Evolutionary conservation across 2,113 vertebrate species (phyloP).

Genomic region (Phainopepla nitens): DNA sequence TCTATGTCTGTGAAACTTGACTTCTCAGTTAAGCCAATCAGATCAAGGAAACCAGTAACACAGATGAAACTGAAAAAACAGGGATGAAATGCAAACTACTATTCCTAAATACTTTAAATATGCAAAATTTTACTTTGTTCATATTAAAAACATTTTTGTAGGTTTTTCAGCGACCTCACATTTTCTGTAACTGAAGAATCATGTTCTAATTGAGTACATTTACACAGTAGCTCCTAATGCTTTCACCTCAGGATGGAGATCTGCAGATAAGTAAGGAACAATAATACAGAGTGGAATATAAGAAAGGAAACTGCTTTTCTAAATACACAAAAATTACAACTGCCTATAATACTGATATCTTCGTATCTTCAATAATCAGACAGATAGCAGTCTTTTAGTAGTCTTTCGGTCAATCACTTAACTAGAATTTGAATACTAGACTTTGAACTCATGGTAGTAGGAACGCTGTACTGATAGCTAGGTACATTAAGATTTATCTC

Average conservation of each 20-base stretch:
- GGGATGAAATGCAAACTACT: not conserved
- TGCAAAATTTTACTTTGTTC: not conserved
- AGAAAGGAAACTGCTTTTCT: not conserved
- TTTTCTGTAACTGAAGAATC: not conserved
- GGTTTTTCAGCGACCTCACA: not conserved
- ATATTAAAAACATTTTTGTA: not conserved
- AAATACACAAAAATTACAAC: not conserved
- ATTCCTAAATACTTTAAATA: not conserved
- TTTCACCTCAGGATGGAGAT: not conserved
- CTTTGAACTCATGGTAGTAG: not conserved
- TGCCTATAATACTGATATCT: not conserved
- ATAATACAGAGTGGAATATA: not conserved
- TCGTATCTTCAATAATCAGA: not conserved
- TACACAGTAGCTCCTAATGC: not conserved
- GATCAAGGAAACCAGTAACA: not conserved
- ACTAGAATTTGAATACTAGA: not conserved
- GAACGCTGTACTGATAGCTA: not conserved
- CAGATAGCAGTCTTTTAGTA: not conserved
- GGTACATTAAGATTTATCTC: not conserved
- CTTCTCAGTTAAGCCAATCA: not conserved
- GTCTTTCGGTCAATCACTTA: not conserved
- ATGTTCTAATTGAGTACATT: not conserved
- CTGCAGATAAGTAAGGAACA: not conserved
- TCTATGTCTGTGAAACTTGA: not conserved
- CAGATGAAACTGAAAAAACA: not conserved